These are phyloP conservation scores for Bicyclus anynana DNA, from an alignment of 1,140 invertebrate genomes.

Conservation along the genomic window DNA sequence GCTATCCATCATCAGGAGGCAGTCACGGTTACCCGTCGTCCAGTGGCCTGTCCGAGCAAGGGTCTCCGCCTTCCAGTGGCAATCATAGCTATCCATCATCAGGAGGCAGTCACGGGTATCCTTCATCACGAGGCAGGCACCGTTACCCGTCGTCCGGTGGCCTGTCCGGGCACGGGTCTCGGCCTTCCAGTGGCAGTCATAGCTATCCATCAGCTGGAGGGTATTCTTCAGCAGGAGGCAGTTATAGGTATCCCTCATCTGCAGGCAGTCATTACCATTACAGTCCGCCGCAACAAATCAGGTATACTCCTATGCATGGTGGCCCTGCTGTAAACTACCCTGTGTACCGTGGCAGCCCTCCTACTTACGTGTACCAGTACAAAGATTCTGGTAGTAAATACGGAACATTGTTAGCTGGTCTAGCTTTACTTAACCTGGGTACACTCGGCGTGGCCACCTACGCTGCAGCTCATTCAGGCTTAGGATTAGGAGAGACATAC, in stretches of 20 bases:
- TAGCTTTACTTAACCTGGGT: conserved; percentile 64
- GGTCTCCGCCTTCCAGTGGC: conserved; percentile 28
- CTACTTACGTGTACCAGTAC: conserved; percentile 66
- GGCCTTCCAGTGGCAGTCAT: conserved; percentile 36
- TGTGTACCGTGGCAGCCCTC: conserved; percentile 57
- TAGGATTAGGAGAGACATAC: conserved; percentile 32
- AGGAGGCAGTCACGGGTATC: too few species aligned
- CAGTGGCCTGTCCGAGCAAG: conserved; percentile 31
- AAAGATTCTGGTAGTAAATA: conserved; percentile 69
- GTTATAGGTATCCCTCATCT: conserved; percentile 26
- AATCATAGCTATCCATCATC: conserved; percentile 29
- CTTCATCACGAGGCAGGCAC: too few species aligned
- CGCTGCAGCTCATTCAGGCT: conserved; percentile 41
- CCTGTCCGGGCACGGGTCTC: conserved; percentile 34
- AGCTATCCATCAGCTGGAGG: conserved; percentile 34
- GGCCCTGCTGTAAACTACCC: conserved; percentile 48
- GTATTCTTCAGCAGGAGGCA: conserved; percentile 29
- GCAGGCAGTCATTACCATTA: conserved; percentile 53
- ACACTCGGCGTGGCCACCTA: conserved; percentile 52
- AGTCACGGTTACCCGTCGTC: conserved; percentile 32
- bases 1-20: conserved; percentile 37
- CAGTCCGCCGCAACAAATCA: conserved; percentile 59
- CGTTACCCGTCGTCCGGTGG: conserved; percentile 31
- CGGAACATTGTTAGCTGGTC: conserved; percentile 56
- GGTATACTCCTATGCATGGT: conserved; percentile 45